Conservation (phyloP, 1,140 invertebrate species). For the Panagrolaimus sp. region DNA sequence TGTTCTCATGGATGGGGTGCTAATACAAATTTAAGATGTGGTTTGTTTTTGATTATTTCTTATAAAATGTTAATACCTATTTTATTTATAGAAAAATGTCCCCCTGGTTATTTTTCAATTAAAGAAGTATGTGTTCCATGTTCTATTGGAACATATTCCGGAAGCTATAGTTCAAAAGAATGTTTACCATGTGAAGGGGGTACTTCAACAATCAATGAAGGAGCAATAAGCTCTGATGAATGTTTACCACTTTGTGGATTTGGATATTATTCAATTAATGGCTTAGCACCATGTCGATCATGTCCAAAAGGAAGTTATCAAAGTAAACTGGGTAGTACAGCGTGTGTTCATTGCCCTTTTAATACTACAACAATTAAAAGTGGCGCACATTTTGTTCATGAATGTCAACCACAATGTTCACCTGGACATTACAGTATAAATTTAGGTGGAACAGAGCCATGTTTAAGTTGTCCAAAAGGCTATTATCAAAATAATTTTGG, state of each 20-base stretch:
- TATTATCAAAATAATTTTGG: constrained; percentile 8
- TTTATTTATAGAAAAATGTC: constrained; percentile 30
- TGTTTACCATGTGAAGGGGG: constrained; percentile 20
- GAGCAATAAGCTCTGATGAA: constrained; percentile 13
- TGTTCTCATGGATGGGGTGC: constrained; percentile 25
- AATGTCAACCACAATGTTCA: neutral
- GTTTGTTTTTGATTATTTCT: neutral
- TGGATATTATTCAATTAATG: constrained; percentile 21
- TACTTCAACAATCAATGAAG: constrained; percentile 10
- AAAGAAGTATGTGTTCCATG: constrained; percentile 23
- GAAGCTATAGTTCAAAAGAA: neutral
- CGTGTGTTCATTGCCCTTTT: neutral
- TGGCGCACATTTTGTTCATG: neutral
- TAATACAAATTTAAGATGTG: constrained; percentile 26
- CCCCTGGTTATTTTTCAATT: constrained; percentile 20
- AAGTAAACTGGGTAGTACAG: constrained; percentile 19
- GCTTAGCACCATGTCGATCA: constrained; percentile 20
- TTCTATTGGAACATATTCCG: constrained; percentile 13
- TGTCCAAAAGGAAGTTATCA: constrained; percentile 23
- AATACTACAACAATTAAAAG: neutral
- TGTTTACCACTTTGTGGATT: constrained; percentile 18
- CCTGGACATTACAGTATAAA: neutral
- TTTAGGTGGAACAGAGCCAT: neutral
- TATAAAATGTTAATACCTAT: constrained; percentile 17
- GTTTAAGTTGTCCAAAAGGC: constrained; percentile 6